phyloP scores from a whole-genome alignment of 1,140 invertebrate genomes.

The Drosophila burlai region DNA sequence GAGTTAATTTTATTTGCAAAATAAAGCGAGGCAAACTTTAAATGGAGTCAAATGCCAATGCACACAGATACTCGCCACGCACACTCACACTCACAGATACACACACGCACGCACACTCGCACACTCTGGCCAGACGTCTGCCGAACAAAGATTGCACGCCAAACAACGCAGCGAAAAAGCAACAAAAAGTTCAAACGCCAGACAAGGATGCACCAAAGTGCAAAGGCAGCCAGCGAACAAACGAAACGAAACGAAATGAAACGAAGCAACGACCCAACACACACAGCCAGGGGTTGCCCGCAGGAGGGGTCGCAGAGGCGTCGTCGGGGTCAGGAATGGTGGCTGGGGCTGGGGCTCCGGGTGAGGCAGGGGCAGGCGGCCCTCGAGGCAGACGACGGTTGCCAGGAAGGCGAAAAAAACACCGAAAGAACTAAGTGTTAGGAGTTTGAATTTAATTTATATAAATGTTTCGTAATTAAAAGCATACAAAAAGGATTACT shows the following conservation, averaged over 20 bases:
- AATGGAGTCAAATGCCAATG: constrained; percentile 82
- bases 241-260: constrained; percentile 27
- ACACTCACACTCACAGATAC: constrained; percentile 6
- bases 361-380: constrained; percentile 10
- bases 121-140: constrained; percentile 70
- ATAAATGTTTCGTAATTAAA: no score
- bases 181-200: constrained; percentile 83
- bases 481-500: no score
- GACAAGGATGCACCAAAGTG: constrained; percentile 84
- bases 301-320: constrained; percentile 18
- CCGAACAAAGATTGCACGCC: constrained; percentile 80
- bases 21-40: constrained; percentile 83
- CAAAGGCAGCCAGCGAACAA: constrained; percentile 78
- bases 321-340: constrained; percentile 13
- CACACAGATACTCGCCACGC: constrained; percentile 36
- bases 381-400: constrained; percentile 67
- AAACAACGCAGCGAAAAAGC: constrained; percentile 62
- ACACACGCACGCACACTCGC: neutral
- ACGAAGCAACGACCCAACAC: constrained; percentile 39
- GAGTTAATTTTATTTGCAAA: constrained; percentile 84
- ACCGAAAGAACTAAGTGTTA: neutral
- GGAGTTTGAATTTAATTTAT: no score
- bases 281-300: constrained; percentile 5
- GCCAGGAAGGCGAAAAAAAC: constrained; percentile 20
- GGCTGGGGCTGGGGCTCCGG: neutral